These are phyloP conservation scores for Meloidogyne hapla DNA, from an alignment of 1,140 invertebrate species.

Conservation along the genomic window DNA sequence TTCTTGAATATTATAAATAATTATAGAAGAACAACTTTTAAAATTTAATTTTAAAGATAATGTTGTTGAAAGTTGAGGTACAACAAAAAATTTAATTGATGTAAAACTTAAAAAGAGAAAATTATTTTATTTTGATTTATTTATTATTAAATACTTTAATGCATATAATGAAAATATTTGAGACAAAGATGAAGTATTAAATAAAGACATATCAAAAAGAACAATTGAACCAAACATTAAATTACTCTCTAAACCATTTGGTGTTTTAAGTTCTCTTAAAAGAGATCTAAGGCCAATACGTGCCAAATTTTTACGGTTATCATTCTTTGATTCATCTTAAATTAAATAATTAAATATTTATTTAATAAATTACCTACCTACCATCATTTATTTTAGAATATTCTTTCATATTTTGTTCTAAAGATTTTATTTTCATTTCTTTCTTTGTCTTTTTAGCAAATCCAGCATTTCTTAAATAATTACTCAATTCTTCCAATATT, in stretches of 20 bases:
- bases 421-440: neutral
- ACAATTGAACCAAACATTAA: neutral
- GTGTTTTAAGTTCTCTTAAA: neutral
- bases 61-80: slow-evolving; percentile 13
- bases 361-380: too few relatives aligned
- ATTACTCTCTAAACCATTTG: neutral
- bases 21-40: neutral
- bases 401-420: neutral
- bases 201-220: neutral
- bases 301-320: neutral
- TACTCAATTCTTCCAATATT: neutral
- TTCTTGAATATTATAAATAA: neutral
- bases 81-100: slow-evolving; percentile 9
- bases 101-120: neutral
- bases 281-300: neutral
- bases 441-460: neutral
- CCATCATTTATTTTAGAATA: neutral
- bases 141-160: neutral
- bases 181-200: neutral
- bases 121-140: neutral
- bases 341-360: too few relatives aligned
- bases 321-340: neutral
- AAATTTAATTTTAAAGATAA: slow-evolving; percentile 13
- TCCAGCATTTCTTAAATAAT: neutral
- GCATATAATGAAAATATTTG: neutral